Base-by-base conservation (phyloP, 2,797 vertebrate species). In the Enteromius trimaculatus region DNA sequence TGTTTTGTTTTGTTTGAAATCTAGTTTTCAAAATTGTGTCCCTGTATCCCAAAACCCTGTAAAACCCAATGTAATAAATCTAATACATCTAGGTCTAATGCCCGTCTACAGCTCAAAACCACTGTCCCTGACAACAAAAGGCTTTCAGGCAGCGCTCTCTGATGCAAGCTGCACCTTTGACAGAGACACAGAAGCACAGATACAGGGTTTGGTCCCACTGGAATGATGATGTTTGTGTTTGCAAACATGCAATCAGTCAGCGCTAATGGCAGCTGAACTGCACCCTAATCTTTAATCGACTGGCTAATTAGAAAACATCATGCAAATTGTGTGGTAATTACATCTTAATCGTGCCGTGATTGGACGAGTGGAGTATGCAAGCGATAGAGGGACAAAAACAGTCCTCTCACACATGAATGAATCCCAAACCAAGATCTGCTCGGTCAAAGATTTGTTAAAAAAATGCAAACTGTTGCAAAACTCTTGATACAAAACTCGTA, bases 291-390 rank as follows among this genome's bases (percentile, higher is more conserved):
- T 86, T 88, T 89, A 89, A 90, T 90, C 80, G 88, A 83, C 84
- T 85, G 83, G 79, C 83, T 90, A 90, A 91, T 91, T 90, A 89
- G 72, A 84, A 86, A 88, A 88, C 89, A 88, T 89, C 86, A 88
- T 87, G 88, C 87, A 90, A 89, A 89, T 86, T 82, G 86, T 86
- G 80, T 84, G 79, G 82, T 87, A 89, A 91, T 89, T 88, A 89
- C 85, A 74, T 77, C 78, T 87, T 89, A 87, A 89, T 88, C 82
- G 65, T 55, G 51, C 34, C 31, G 74, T 89, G 89, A 89, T 89
- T 89, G 86, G 86, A 77, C 77, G 58, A 86, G 80, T 77, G 64
- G 49, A 42, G 71, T 81, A 82, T 68, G 58, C 44, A 34, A 86
- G 62, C 49, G 49, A 84, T 74, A 81, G 86, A 83, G 86, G 77